Base-by-base conservation (phyloP, 2,888 invertebrate species). In the Cantharis rufa region DNA sequence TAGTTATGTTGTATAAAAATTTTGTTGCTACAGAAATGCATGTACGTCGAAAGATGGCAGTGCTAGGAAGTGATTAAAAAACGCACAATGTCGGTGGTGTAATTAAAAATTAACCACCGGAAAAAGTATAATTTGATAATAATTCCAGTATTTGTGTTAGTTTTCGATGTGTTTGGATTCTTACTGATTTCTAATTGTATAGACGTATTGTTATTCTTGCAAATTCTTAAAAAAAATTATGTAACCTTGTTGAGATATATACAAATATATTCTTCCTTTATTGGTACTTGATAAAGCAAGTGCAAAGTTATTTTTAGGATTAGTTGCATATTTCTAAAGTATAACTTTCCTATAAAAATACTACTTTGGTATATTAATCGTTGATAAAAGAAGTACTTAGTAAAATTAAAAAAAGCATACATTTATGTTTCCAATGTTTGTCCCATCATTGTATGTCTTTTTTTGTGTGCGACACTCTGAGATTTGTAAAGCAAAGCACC, bases 221-320 rank as follows among this genome's bases (percentile, higher is more conserved):
- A 69, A 72, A 76, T 76, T 76, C 76, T 76, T 70, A 70, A 76
- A 72, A n/a, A 64, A 74, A 62, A 62, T 74, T 74, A 62, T 74
- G 69, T 66, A 74, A 70, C 74, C 74, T 70, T 74, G 74, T 74
- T 74, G 70, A 74, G 32, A 70, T 70, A 63, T 18, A 66, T 66
- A 66, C 48, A 48, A 48, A 48, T 48, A 48, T 48, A 74, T 70
- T 62, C 69, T 69, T 74, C 69, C 74, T 69, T 74, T 32, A 70
- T 73, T 48, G 48, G 69, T 18, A 15, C 69, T 63, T 74, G 32
- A 73, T n/a, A 63, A 68, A 32, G 28, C 69, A 28, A 28, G 28
- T 72, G 69, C 66, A 61, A 76, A 66, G 28, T 77, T 76, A 70
- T 68, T 62, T 71, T 72, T 76, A 62, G 48, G 61, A 70, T 69